These are phyloP conservation scores for Cheirogaleus major DNA, from an alignment of 2,797 vertebrate genomes.

Conservation along the genomic window DNA sequence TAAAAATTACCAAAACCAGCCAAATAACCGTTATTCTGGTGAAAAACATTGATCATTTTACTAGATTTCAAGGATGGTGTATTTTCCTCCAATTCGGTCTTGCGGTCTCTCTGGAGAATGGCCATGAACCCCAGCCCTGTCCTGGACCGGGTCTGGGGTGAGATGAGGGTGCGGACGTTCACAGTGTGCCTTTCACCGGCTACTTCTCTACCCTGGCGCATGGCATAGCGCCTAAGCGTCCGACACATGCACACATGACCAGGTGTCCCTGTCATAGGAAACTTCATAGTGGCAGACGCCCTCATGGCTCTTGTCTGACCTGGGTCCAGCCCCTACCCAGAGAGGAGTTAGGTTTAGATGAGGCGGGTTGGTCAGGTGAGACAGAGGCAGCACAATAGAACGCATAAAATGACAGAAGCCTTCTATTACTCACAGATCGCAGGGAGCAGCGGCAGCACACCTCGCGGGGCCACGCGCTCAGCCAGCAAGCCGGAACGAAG, in stretches of 20 bases:
- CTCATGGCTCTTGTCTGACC: neutral
- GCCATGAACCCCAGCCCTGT: neutral
- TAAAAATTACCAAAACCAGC: neutral
- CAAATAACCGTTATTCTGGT: neutral
- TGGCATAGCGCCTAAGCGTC: neutral
- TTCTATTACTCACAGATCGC: neutral
- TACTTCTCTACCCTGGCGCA: neutral
- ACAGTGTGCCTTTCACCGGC: neutral
- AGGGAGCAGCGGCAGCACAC: no score
- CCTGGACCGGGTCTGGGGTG: no score
- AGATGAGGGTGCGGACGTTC: neutral
- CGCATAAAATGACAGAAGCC: neutral
- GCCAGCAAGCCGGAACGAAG: fast-evolving
- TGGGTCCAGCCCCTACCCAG: neutral
- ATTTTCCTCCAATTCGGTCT: neutral
- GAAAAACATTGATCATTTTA: neutral
- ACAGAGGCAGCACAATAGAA: neutral
- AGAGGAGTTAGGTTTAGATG: neutral
- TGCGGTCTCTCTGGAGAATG: neutral
- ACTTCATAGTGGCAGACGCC: neutral
- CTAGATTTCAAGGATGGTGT: neutral
- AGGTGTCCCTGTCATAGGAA: neutral
- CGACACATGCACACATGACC: neutral
- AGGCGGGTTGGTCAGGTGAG: neutral
- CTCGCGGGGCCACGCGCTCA: neutral